Evolutionary conservation across 2,888 invertebrate genomes (phyloP).

Genomic region (Dichetophora obliterata): DNA sequence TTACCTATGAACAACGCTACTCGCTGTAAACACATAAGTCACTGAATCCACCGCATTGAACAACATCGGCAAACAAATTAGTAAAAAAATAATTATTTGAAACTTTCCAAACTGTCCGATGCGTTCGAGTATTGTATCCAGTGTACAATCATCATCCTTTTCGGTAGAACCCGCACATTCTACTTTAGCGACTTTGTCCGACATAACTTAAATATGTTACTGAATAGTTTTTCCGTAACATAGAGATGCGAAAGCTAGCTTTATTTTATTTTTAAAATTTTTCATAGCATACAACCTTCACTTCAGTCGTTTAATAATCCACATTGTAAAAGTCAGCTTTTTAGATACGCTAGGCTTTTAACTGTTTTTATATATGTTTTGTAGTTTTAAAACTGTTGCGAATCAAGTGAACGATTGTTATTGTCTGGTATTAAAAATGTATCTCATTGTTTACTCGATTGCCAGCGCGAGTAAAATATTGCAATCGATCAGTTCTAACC

Average conservation of each 20-base stretch:
- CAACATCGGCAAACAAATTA: constrained; percentile 76
- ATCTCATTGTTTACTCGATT: not conserved
- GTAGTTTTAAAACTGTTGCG: not conserved
- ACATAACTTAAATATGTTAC: not conserved
- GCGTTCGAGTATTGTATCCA: constrained; percentile 62
- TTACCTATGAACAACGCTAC: constrained; percentile 79
- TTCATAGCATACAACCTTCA: not conserved
- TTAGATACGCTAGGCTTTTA: not conserved
- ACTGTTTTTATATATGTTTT: not conserved
- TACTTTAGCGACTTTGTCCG: not conserved
- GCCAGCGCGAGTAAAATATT: not conserved
- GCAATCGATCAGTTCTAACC: constrained; percentile 2
- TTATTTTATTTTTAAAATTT: not conserved
- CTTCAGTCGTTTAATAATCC: not conserved
- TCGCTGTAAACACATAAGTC: constrained; percentile 80
- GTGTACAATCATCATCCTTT: constrained; percentile 53
- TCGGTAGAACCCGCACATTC: not conserved
- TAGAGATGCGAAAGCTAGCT: not conserved
- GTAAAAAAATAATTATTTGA: constrained; percentile 74
- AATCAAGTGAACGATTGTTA: not conserved
- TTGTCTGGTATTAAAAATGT: not conserved
- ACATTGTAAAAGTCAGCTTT: not conserved
- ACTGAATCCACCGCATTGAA: constrained; percentile 77
- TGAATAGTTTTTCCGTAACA: not conserved
- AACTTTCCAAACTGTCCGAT: constrained; percentile 78